Evolutionary conservation across 2,113 vertebrate species (phyloP).

Genomic region (Andinoacara biseriatus): DNA sequence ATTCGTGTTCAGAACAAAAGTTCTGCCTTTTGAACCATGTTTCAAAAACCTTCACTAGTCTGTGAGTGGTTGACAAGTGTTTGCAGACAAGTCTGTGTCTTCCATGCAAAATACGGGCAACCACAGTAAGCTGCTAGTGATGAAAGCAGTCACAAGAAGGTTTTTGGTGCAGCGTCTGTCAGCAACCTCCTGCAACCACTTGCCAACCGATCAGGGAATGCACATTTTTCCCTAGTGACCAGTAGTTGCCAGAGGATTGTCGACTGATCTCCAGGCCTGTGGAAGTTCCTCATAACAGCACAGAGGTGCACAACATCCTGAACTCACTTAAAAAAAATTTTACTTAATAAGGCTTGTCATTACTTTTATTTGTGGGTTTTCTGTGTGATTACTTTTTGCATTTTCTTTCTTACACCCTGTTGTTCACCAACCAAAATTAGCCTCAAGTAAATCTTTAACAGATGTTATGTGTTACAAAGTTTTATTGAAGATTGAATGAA

Average conservation of each 20-base stretch:
- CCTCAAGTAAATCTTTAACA: not conserved
- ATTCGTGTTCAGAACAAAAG: no score
- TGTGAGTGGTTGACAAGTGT: no score
- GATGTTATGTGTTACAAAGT: not conserved
- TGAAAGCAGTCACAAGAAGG: no score
- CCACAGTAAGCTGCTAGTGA: no score
- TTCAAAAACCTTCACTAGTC: no score
- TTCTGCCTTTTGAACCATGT: no score
- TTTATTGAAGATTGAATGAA: not conserved
- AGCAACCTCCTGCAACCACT: no score
- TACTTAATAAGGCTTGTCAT: not conserved
- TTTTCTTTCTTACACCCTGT: not conserved
- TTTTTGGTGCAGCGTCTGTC: no score
- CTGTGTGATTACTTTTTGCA: not conserved
- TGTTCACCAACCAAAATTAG: not conserved
- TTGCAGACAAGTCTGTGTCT: no score
- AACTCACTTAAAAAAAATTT: not conserved
- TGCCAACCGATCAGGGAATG: not conserved
- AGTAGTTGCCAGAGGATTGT: not conserved
- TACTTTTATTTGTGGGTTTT: not conserved
- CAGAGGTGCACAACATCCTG: not conserved
- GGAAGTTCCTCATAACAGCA: not conserved
- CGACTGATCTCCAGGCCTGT: not conserved
- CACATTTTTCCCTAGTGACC: not conserved
- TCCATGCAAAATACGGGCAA: no score